Conservation (phyloP, 2,797 vertebrate species). For the Lutjanus campechanus region DNA sequence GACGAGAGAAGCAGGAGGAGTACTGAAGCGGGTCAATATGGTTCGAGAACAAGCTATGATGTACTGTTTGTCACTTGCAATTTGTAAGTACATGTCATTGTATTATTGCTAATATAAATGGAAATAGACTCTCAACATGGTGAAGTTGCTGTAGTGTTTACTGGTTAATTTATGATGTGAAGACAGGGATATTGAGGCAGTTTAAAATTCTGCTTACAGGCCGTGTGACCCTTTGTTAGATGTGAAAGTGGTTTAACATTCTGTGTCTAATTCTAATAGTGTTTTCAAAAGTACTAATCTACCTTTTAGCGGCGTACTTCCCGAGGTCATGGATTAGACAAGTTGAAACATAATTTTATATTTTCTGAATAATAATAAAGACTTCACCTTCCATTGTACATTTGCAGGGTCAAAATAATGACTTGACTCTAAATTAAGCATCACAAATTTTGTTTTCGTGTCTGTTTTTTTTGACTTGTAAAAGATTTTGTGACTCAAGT, state of each 20-base stretch:
- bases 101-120: conserved; percentile 19
- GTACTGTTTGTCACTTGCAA: not conserved
- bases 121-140: not conserved
- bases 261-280: not conserved
- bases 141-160: not conserved
- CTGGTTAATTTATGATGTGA: not conserved
- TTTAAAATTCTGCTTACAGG: conserved; percentile 19
- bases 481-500: too few species aligned
- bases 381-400: not conserved
- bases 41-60: not conserved
- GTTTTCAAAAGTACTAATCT: conserved; percentile 6
- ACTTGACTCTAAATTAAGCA: not conserved
- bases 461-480: too few species aligned
- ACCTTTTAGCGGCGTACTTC: not conserved
- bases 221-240: conserved; percentile 25
- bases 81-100: not conserved
- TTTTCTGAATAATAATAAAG: not conserved
- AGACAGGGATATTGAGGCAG: not conserved
- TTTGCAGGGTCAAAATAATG: not conserved
- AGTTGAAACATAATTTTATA: not conserved
- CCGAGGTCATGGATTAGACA: not conserved
- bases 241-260: not conserved
- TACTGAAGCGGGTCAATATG: not conserved
- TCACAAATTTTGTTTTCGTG: not conserved
- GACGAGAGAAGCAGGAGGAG: not conserved